These are phyloP conservation scores for Agelastica alni DNA, from an alignment of 2,888 invertebrate species.

Conservation along the genomic window DNA sequence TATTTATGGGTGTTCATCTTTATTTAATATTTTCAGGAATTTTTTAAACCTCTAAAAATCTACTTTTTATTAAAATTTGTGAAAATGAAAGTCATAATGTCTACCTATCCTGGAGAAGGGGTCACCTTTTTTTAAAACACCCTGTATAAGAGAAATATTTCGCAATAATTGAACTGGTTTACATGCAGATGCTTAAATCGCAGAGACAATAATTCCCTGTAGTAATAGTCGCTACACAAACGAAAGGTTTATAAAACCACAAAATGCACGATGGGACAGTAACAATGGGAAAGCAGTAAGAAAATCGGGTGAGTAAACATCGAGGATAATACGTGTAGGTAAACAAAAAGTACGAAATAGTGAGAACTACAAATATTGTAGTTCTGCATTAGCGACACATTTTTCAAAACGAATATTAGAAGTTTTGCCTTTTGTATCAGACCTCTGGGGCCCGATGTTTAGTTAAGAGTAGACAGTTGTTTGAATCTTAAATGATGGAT, in stretches of 20 bases:
- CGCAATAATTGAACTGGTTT: too few relatives aligned
- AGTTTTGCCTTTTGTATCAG: slow-evolving; percentile 17
- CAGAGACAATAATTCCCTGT: too few relatives aligned
- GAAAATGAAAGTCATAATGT: too few relatives aligned
- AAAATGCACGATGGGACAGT: slow-evolving; percentile 19
- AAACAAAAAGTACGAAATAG: slow-evolving; percentile 41
- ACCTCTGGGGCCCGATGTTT: slow-evolving; percentile 32
- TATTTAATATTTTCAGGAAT: too few relatives aligned
- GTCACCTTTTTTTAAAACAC: too few relatives aligned
- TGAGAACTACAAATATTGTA: slow-evolving; percentile 44
- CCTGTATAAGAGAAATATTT: too few relatives aligned
- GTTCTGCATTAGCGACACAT: slow-evolving; percentile 35
- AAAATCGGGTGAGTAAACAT: slow-evolving; percentile 43
- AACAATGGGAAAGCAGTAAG: slow-evolving; percentile 38
- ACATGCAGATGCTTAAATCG: too few relatives aligned
- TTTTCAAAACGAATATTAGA: slow-evolving; percentile 28
- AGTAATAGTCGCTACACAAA: slow-evolving; percentile 12
- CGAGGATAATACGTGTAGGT: slow-evolving; percentile 41
- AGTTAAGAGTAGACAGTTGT: slow-evolving; percentile 36
- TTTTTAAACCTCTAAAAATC: too few relatives aligned
- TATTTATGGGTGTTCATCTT: too few relatives aligned
- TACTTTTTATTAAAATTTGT: too few relatives aligned
- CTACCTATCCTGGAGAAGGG: too few relatives aligned
- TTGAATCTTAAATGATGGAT: slow-evolving; percentile 41
- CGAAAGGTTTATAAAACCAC: slow-evolving; percentile 25